Conservation (phyloP, 2,888 invertebrate genomes). For the Cephus spinipes region DNA sequence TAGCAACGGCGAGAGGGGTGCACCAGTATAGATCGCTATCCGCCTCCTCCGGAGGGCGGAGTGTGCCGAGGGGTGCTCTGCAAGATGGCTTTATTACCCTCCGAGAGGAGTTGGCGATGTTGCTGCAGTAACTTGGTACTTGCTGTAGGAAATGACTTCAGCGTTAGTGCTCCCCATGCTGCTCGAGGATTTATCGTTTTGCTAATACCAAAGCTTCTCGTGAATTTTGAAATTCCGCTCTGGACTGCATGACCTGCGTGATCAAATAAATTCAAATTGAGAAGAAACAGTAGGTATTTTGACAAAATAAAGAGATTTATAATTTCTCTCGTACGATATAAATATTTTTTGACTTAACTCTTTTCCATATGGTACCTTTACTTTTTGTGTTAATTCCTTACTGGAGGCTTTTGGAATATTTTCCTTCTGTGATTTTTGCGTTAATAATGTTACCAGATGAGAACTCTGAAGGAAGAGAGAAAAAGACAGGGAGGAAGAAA, state of each 20-base stretch:
- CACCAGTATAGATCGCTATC: conserved; percentile 60
- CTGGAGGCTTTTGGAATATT: not conserved
- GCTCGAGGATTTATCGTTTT: conserved; percentile 45
- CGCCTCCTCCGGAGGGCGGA: conserved; percentile 44
- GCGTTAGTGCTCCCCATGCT: conserved; percentile 34
- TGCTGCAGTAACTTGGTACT: conserved; percentile 53
- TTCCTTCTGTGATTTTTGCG: not conserved
- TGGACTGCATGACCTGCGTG: not conserved
- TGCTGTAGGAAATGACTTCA: conserved; percentile 54
- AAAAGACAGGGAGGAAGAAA: not conserved
- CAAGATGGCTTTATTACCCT: conserved; percentile 59
- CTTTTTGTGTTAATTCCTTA: not conserved
- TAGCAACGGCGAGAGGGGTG: conserved; percentile 56
- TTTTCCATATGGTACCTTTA: not conserved
- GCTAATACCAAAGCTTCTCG: conserved; percentile 34
- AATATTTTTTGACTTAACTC: not conserved
- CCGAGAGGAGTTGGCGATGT: conserved; percentile 51
- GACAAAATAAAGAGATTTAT: not conserved
- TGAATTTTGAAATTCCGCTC: not conserved
- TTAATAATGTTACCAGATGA: not conserved
- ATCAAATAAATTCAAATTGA: not conserved
- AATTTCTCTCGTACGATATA: not conserved
- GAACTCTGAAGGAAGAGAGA: not conserved
- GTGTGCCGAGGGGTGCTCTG: conserved; percentile 46
- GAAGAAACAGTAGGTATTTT: not conserved